Base-by-base conservation (phyloP, 2,113 vertebrate species). In the Petroica traversi region DNA sequence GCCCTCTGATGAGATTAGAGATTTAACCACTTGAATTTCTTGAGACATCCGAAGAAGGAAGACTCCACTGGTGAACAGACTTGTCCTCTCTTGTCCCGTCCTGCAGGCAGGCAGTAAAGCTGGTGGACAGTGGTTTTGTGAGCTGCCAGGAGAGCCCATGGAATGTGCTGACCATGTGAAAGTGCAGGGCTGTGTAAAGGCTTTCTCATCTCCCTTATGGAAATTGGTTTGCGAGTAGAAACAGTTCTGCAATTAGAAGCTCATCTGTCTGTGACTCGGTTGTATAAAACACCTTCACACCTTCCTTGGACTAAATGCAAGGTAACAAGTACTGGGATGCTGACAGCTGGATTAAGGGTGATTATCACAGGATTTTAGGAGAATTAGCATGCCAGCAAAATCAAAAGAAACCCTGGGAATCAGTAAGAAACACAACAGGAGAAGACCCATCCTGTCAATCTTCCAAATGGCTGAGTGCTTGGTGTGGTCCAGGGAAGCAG, bases 191-290 rank as follows among this genome's bases (percentile, higher is more conserved):
- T 74, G 58, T 88, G 81, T 58, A 69, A 82, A 91, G 61, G 33
- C 78, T 89, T 92, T 82, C 54, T 88, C 15, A 1, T 82, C 59
- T 85, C 34, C 78, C 34, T 31, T 5, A 4, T 20, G 62, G 87
- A 88, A 95, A 85, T 63, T 46, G 77, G 55, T 73, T 85, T 85
- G 85, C 93, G 93, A 94, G 85, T 88, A 85, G 92, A 82, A 94
- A 93, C 69, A 45, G 34, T 85, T 85, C 78, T 82, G 74, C 62
- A 79, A 54, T 96, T 93, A 73, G 64, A 93, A 95, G 57, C 52
- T 88, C 81, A 54, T 83, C 67, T 63, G 24, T 72, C 58, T 91
- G 59, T 79, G 71, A 79, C 68, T 49, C 19, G 8, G 63, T 74
- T 88, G 81, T 54, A 74, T 95, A 85, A 85, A 89, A 78, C 34